phyloP scores from a whole-genome alignment of 1,140 invertebrate species.

The Euwallacea fornicatus region DNA sequence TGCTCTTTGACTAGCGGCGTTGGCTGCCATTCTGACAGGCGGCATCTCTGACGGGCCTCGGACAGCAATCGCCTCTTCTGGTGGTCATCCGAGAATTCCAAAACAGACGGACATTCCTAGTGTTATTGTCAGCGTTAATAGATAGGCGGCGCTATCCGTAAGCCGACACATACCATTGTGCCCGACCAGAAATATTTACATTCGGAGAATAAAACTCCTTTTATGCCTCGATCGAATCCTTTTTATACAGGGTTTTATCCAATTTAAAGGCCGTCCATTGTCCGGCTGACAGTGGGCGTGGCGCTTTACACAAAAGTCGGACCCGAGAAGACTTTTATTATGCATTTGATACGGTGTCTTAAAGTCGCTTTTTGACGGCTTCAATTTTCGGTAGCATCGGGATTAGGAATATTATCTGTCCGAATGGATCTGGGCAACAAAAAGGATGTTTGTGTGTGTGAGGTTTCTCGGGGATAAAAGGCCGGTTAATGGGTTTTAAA shows the following conservation, averaged over 20 bases:
- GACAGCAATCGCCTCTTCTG: no score
- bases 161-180: slow-evolving; percentile 31
- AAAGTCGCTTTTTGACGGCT: slow-evolving; percentile 17
- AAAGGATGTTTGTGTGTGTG: slow-evolving; percentile 15
- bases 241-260: slow-evolving; percentile 33
- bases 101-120: not conserved
- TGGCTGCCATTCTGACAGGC: no score
- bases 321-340: slow-evolving; percentile 24
- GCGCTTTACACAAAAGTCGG: slow-evolving; percentile 15
- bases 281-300: slow-evolving; percentile 27
- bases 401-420: slow-evolving; percentile 29
- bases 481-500: not conserved
- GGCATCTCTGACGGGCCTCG: no score
- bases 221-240: slow-evolving; percentile 24
- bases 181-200: slow-evolving; percentile 31
- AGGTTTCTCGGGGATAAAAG: not conserved
- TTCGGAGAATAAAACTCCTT: slow-evolving; percentile 33
- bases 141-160: slow-evolving; percentile 30
- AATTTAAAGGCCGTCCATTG: slow-evolving; percentile 30
- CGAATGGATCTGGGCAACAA: slow-evolving; percentile 19
- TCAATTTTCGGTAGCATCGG: slow-evolving; percentile 33
- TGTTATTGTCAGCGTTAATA: slow-evolving; percentile 32
- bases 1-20: no score
- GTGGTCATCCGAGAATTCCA: not conserved
- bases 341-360: slow-evolving; percentile 34